Conservation (phyloP, 2,113 vertebrate genomes). For the Vidua macroura region DNA sequence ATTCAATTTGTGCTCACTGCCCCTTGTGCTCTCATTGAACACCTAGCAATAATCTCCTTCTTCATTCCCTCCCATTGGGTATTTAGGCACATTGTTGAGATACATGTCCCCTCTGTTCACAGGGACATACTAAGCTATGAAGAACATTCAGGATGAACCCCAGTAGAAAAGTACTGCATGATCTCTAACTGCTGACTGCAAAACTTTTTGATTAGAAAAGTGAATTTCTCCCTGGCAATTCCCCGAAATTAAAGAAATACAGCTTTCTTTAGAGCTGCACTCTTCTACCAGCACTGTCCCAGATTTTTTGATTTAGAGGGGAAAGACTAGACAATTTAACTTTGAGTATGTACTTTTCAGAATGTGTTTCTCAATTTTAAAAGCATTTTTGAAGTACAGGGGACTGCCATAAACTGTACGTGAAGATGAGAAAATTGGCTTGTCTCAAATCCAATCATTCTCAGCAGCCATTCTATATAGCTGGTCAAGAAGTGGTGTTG, state of each 20-base stretch:
- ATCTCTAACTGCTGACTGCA: neutral
- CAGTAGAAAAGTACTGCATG: neutral
- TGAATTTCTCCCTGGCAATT: neutral
- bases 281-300: neutral
- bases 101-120: neutral
- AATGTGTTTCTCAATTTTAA: neutral
- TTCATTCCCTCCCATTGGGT: neutral
- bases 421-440: neutral
- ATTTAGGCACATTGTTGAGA: neutral
- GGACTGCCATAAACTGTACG: neutral
- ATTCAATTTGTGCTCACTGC: neutral
- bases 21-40: neutral
- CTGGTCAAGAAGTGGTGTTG: neutral
- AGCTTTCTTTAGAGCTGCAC: neutral
- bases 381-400: neutral
- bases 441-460: neutral
- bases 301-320: neutral
- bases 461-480: neutral
- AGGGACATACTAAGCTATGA: neutral
- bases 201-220: neutral
- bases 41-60: fast-evolving
- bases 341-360: neutral
- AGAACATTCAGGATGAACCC: neutral
- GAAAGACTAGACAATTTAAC: neutral
- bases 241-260: neutral